Evolutionary conservation across 2,113 vertebrate species (phyloP).

Genomic region (Sterrhoptilus dennistouni): DNA sequence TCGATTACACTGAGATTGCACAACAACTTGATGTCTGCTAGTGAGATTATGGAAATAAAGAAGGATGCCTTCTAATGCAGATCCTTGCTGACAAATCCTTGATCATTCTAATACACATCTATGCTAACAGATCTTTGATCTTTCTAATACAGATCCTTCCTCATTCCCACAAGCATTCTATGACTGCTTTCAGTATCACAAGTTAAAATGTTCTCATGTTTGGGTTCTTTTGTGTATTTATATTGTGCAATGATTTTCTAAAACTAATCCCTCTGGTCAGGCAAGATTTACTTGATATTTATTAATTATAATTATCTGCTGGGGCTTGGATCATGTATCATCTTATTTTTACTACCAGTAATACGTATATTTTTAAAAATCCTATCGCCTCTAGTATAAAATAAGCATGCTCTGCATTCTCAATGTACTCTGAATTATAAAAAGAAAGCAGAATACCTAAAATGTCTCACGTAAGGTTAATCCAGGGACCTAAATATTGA

Average conservation of each 20-base stretch:
- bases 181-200: not conserved
- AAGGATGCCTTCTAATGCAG: not conserved
- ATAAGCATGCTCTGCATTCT: not conserved
- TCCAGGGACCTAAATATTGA: not conserved
- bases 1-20: not conserved
- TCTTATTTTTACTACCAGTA: not conserved
- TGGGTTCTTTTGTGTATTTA: not conserved
- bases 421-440: not conserved
- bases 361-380: not conserved
- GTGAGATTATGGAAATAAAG: not conserved
- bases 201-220: not conserved
- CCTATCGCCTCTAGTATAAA: not conserved
- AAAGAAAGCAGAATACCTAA: not conserved
- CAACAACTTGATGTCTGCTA: not conserved
- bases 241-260: not conserved
- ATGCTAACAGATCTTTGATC: not conserved
- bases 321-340: not conserved
- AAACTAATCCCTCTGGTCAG: not conserved
- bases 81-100: not conserved
- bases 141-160: not conserved
- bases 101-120: not conserved
- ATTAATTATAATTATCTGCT: not conserved
- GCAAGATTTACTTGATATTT: not conserved
- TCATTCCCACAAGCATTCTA: not conserved
- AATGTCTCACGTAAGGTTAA: not conserved